These are phyloP conservation scores for Oryzias woworae DNA, from an alignment of 2,113 vertebrate species.

Conservation along the genomic window DNA sequence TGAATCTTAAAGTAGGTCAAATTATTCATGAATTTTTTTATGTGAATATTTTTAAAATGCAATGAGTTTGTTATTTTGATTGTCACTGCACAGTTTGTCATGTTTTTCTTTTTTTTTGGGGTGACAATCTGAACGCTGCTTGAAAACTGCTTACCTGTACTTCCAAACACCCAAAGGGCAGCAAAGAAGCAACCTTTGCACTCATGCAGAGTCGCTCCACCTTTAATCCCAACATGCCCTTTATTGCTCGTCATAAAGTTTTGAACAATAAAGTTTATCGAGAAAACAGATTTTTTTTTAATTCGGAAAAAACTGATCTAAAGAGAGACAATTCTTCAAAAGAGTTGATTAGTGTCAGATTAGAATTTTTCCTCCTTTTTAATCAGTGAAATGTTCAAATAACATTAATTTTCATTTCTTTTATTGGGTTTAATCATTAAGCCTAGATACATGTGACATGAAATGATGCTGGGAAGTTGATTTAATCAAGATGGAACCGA, in stretches of 20 bases:
- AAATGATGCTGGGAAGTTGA: not conserved
- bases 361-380: too few species aligned
- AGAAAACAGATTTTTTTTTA: not conserved
- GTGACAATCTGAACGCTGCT: too few species aligned
- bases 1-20: too few species aligned
- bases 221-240: constrained; percentile 1
- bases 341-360: too few species aligned
- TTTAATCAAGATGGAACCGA: not conserved
- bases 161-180: not conserved
- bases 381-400: not conserved
- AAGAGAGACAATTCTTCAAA: too few species aligned
- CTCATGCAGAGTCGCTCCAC: not conserved
- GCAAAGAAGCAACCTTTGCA: constrained; percentile 1
- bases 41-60: too few species aligned
- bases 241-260: not conserved
- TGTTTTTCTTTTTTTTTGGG: too few species aligned
- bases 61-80: too few species aligned
- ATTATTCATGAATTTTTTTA: too few species aligned
- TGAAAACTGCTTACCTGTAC: too few species aligned
- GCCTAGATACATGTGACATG: not conserved
- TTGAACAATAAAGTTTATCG: not conserved
- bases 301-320: too few species aligned
- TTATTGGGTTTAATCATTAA: not conserved
- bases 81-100: too few species aligned
- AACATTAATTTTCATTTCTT: not conserved